Conservation (phyloP, 2,113 vertebrate genomes). For the Clarias batrachus region DNA sequence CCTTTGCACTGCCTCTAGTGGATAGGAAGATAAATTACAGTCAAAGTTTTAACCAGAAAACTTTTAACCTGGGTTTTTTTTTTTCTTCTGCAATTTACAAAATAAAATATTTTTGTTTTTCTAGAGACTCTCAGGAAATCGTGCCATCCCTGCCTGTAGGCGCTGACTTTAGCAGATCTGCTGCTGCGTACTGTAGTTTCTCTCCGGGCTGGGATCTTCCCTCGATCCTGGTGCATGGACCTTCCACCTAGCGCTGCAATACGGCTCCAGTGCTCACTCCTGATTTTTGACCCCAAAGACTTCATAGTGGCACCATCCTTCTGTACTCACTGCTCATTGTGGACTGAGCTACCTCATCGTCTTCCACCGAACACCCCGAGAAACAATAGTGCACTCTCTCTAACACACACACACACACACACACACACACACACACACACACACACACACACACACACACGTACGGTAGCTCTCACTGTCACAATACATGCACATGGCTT, state of each 20-base stretch:
- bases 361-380: slow-evolving; percentile 61
- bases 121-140: slow-evolving; percentile 75
- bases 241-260: slow-evolving; percentile 60
- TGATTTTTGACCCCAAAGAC: slow-evolving; percentile 42
- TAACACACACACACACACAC: not conserved
- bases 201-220: slow-evolving; percentile 32
- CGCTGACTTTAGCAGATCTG: slow-evolving; percentile 59
- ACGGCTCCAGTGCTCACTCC: slow-evolving; percentile 50
- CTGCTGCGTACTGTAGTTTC: slow-evolving; percentile 8
- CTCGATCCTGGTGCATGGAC: slow-evolving; percentile 37
- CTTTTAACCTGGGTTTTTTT: not conserved
- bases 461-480: slow-evolving; percentile 46
- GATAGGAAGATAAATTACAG: slow-evolving; percentile 19
- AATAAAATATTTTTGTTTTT: slow-evolving; percentile 47
- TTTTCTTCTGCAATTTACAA: slow-evolving; percentile 37
- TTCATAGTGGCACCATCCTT: slow-evolving; percentile 27
- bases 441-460: slow-evolving; percentile 29
- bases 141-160: slow-evolving; percentile 70
- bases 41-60: slow-evolving; percentile 15
- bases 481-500: slow-evolving; percentile 26
- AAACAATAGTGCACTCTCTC: not conserved
- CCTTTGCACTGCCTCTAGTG: slow-evolving; percentile 27
- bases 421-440: slow-evolving; percentile 31
- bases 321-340: slow-evolving; percentile 64
- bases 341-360: slow-evolving; percentile 81